phyloP scores from a whole-genome alignment of 2,113 vertebrate species.

The Scomber scombrus region DNA sequence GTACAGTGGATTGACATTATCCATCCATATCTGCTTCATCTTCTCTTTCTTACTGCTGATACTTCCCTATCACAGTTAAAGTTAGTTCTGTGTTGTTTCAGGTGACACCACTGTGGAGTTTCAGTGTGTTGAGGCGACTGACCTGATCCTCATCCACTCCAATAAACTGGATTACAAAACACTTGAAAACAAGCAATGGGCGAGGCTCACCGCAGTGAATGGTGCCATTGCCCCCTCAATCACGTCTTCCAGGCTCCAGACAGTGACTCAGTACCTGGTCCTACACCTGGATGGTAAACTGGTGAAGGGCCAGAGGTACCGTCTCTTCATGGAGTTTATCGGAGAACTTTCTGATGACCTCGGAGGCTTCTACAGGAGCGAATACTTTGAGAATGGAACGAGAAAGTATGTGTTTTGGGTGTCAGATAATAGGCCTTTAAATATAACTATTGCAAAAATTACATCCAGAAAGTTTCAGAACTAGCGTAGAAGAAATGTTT shows the following conservation, averaged over 20 bases:
- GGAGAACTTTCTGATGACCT: conserved; percentile 92
- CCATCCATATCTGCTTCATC: too few species aligned
- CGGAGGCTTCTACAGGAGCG: conserved; percentile 93
- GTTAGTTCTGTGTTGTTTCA: conserved; percentile 37
- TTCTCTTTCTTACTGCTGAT: not conserved
- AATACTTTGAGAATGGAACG: conserved; percentile 75
- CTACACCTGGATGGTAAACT: conserved; percentile 80
- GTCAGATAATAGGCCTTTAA: not conserved
- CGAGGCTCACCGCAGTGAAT: conserved; percentile 15
- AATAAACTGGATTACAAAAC: conserved; percentile 89
- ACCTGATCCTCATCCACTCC: conserved; percentile 93
- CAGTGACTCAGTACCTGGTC: conserved; percentile 88
- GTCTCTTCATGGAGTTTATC: conserved; percentile 78
- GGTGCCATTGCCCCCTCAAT: conserved; percentile 49
- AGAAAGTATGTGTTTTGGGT: conserved; percentile 81
- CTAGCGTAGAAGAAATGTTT: too few species aligned
- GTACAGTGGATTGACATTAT: too few species aligned
- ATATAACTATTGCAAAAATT: not conserved
- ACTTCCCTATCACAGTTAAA: not conserved
- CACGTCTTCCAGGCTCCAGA: conserved; percentile 50
- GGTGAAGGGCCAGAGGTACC: conserved; percentile 71
- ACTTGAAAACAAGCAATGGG: accelerated
- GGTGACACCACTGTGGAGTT: conserved; percentile 85
- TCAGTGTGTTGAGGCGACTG: conserved; percentile 76
- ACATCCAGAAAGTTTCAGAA: not conserved